phyloP scores from a whole-genome alignment of 2,113 vertebrate species.

The Gallinago undulata region DNA sequence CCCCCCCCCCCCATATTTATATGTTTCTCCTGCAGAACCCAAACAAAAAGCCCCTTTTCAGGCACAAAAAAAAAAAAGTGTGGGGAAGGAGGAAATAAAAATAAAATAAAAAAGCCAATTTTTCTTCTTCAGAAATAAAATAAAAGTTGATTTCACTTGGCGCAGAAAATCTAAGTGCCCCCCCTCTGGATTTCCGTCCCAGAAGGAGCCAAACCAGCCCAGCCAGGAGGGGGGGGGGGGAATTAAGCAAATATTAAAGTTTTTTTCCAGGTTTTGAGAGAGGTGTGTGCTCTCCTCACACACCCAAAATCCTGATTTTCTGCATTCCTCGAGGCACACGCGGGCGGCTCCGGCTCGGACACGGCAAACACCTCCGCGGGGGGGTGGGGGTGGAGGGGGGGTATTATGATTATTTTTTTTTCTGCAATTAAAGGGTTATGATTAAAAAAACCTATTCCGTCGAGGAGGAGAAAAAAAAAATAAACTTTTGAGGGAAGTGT shows the following conservation, averaged over 20 bases:
- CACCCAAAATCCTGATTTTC: conserved; percentile 2
- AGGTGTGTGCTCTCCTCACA: neutral
- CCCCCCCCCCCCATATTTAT: no score
- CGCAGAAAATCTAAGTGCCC: neutral
- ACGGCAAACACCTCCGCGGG: neutral
- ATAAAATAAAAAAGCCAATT: neutral
- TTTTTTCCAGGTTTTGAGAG: neutral
- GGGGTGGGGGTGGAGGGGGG: neutral
- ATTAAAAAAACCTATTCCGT: neutral
- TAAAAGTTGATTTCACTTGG: neutral
- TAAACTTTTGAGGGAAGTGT: neutral
- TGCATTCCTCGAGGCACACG: neutral
- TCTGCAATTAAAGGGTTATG: neutral
- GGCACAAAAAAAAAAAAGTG: neutral
- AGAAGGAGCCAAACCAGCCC: neutral
- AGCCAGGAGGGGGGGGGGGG: no score
- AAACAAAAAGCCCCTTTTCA: neutral
- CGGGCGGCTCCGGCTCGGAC: fast-evolving
- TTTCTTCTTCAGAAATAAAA: neutral
- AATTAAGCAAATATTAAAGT: fast-evolving
- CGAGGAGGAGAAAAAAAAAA: neutral
- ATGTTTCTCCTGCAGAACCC: neutral
- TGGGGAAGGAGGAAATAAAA: neutral
- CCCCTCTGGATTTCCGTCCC: neutral
- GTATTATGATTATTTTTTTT: no score